Evolutionary conservation across 2,797 vertebrate genomes (phyloP).

Genomic region (Orientallactaga sibirica): DNA sequence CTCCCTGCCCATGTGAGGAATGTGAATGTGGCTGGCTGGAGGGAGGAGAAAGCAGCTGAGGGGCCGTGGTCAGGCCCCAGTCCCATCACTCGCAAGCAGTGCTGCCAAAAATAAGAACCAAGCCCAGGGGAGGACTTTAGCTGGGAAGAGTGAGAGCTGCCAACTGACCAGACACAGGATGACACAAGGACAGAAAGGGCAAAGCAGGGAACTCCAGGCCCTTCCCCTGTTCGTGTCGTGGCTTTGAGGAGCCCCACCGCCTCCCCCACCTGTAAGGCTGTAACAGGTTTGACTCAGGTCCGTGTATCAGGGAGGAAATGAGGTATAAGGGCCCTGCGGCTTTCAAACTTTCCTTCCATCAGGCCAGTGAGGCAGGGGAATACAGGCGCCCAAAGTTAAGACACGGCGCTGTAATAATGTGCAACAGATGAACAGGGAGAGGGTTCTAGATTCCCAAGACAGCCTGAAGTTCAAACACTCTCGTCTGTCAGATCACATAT

Average conservation of each 20-base stretch:
- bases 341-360: slow-evolving; percentile 44
- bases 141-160: background rate
- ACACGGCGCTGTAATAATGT: background rate
- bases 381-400: background rate
- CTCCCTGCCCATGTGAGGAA: background rate
- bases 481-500: slow-evolving; percentile 30
- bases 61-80: background rate
- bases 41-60: background rate
- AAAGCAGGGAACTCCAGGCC: background rate
- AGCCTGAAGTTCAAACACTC: slow-evolving; percentile 44
- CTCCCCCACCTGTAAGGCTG: background rate
- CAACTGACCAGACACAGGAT: background rate
- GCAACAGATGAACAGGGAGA: background rate
- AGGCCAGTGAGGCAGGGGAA: background rate
- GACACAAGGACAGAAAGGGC: background rate
- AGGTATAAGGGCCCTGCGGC: slow-evolving; percentile 69
- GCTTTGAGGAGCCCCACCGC: background rate
- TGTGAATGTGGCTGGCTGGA: background rate
- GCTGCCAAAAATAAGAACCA: slow-evolving; percentile 11
- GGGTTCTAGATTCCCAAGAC: background rate
- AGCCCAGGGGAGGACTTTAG: background rate
- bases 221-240: background rate
- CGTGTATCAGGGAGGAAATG: slow-evolving; percentile 59
- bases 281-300: background rate
- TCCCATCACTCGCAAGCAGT: background rate